Evolutionary conservation across 2,888 invertebrate genomes (phyloP), one percentile per base, ranked within the genome.

Genomic region (Operophtera brumata): DNA sequence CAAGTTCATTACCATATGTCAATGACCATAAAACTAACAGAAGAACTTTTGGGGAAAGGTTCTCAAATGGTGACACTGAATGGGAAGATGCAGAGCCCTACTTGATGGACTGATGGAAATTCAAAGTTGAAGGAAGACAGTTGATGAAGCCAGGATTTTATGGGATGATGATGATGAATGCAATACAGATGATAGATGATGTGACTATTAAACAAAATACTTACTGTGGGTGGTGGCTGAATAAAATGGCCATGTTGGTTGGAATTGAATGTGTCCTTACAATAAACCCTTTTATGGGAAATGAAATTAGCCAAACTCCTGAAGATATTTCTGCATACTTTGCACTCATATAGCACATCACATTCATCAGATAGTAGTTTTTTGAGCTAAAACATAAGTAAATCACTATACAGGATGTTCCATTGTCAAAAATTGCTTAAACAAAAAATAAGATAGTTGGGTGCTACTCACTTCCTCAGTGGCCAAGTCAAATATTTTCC

Each of bases 261-360:
- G 43, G 86, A 72, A 67, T 86, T 88, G 67, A 91, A 93, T 61
- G 90, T 91, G 52, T 92, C 91, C 64, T 83, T 91, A 73, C 97
- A 97, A 78, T 95, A 97, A 35, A 93, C 92, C 55, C 97, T 91
- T 84, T 98, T 98, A 79, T 98, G 98, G 32, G 96, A 94, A 65
- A 97, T 92, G 75, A 97, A 96, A 85, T 97, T 97, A 11, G 94
- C 94, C 61, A 97, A 86, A 77, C 96, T 96, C 66, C 97, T 92
- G 78, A 96, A 97, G 71, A 98, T 91, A 73, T 94, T 96, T 32
- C 94, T 92, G 75, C 98, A 98, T 13, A 95, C 93, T 80, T 94
- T 94, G 82, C 98, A 98, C 82, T 98, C 98, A 82, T 96, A 95
- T 69, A 98, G 92, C 54, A 97, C 84, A 78, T 96, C 96, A 91